Evolutionary conservation across 2,113 vertebrate genomes (phyloP).

Genomic region (Lophius piscatorius): DNA sequence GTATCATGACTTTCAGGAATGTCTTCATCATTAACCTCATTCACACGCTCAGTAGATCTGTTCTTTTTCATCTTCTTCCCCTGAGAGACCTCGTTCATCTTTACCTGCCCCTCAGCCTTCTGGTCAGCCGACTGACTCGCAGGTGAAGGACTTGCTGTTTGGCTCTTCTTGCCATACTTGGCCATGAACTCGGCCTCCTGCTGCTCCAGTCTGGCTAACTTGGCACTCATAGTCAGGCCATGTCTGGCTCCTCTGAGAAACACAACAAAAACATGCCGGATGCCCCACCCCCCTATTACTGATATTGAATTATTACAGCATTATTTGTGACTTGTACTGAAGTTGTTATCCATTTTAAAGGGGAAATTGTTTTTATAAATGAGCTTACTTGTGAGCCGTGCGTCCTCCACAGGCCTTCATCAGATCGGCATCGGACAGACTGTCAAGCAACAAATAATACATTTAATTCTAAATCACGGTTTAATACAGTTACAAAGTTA

Average conservation of each 20-base stretch:
- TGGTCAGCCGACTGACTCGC: not conserved
- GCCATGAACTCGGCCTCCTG: conserved; percentile 92
- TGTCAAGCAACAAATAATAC: conserved; percentile 42
- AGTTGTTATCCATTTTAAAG: too few relatives aligned
- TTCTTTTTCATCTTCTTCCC: conserved; percentile 33
- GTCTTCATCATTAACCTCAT: not conserved
- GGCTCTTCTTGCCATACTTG: conserved; percentile 69
- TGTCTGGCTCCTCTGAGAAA: conserved; percentile 86
- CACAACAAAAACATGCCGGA: not conserved
- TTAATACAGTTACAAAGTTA: not conserved
- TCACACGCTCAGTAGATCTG: not conserved
- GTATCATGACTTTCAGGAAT: conserved; percentile 4
- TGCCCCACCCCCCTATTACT: too few relatives aligned
- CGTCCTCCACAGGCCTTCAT: conserved; percentile 89
- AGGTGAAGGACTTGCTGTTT: not conserved
- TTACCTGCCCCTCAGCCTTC: conserved; percentile 4
- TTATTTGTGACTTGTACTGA: too few relatives aligned
- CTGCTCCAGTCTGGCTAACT: conserved; percentile 90
- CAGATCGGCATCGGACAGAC: conserved; percentile 87
- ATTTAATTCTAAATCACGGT: not conserved
- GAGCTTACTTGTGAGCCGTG: conserved; percentile 92
- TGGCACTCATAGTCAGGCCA: conserved; percentile 92
- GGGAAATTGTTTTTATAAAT: not conserved
- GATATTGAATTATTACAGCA: too few relatives aligned
- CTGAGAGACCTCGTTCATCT: not conserved